A percentile compares a stretch with the other conserved stretches of the same genome.
phyloP scores from a whole-genome alignment of 2,797 vertebrate genomes.

The Antrozous pallidus region DNA sequence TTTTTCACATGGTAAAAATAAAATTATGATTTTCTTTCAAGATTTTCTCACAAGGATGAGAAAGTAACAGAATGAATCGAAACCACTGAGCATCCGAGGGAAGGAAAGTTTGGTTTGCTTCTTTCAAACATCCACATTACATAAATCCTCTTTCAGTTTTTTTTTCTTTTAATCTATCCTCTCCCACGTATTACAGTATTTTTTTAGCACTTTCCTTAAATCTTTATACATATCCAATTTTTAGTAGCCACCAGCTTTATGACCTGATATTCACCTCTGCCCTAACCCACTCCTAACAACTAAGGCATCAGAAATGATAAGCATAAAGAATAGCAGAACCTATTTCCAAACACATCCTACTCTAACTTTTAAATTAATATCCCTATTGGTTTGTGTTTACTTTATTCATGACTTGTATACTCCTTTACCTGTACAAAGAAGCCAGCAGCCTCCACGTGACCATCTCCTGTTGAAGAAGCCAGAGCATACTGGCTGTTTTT shows the following conservation, averaged over 20 bases:
- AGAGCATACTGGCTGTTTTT: conserved; percentile 94
- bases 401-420: neutral
- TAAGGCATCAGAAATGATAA: neutral
- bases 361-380: conserved; percentile 5
- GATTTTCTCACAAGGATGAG: neutral
- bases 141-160: neutral
- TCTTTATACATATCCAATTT: neutral
- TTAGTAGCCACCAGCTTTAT: neutral
- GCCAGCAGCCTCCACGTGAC: conserved; percentile 94
- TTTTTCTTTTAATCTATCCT: neutral
- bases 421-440: conserved; percentile 92
- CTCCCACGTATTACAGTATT: neutral
- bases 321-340: conserved; percentile 3
- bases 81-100: neutral
- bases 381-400: neutral
- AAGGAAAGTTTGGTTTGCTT: neutral
- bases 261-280: neutral
- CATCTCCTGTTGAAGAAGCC: conserved; percentile 97
- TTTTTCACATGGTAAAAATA: neutral
- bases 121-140: neutral
- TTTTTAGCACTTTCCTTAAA: conserved; percentile 32
- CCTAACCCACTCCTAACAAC: neutral
- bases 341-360: neutral
- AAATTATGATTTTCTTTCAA: neutral
- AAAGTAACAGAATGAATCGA: conserved; percentile 9